A percentile compares a stretch with the other conserved stretches of the same genome.
phyloP scores from a whole-genome alignment of 2,113 vertebrate genomes.

The Peucedramus taeniatus region DNA sequence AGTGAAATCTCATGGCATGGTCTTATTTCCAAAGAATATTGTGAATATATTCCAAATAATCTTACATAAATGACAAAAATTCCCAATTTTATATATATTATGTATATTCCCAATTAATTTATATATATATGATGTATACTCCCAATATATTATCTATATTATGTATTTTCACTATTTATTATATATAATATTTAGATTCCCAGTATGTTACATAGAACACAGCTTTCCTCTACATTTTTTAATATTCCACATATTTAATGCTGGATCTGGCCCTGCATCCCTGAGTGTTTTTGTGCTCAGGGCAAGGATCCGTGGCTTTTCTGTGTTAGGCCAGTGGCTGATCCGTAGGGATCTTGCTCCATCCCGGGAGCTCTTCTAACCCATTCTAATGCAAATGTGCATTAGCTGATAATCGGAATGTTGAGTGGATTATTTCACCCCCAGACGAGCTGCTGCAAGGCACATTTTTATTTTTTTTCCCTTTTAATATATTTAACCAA shows the following conservation, averaged over 20 bases:
- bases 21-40: not conserved
- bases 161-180: fast-evolving
- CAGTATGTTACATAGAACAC: fast-evolving
- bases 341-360: not conserved
- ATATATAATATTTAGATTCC: not conserved
- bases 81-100: too few relatives aligned
- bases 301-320: not conserved
- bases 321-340: not conserved
- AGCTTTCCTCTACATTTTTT: not conserved
- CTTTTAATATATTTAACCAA: not conserved
- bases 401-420: slow-evolving; percentile 25
- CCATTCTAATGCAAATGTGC: slow-evolving; percentile 42
- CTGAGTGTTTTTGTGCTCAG: fast-evolving
- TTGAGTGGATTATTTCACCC: slow-evolving; percentile 50
- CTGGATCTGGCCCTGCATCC: not conserved
- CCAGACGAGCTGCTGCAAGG: slow-evolving; percentile 16
- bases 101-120: not conserved
- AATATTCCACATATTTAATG: fast-evolving
- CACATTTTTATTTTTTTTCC: not conserved
- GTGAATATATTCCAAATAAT: not conserved
- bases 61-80: fast-evolving
- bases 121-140: too few relatives aligned
- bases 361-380: not conserved
- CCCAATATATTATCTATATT: too few relatives aligned
- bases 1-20: fast-evolving